phyloP scores from a whole-genome alignment of 2,797 vertebrate species.

The Nyctibius grandis region DNA sequence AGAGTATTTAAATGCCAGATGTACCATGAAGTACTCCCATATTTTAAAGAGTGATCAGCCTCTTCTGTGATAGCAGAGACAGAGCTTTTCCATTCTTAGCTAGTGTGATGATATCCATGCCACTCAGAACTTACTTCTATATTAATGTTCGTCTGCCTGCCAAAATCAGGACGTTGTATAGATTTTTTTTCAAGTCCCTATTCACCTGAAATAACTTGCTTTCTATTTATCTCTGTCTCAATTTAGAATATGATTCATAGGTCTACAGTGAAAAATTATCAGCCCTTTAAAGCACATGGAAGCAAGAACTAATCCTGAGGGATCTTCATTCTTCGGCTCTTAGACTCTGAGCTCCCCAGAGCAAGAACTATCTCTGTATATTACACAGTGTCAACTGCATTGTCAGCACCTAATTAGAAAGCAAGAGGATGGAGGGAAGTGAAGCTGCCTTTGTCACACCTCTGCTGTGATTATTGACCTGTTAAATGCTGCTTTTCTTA shows the following conservation, averaged over 20 bases:
- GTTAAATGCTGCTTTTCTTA: not conserved
- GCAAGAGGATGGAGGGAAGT: not conserved
- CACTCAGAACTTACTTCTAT: slow-evolving; percentile 40
- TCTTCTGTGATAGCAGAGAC: slow-evolving; percentile 24
- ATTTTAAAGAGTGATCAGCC: slow-evolving; percentile 45
- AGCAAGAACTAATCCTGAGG: not conserved
- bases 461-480: not conserved
- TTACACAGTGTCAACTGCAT: not conserved
- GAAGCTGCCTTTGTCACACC: not conserved
- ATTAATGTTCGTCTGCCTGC: slow-evolving; percentile 49
- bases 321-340: not conserved
- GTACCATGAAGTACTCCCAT: slow-evolving; percentile 1
- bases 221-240: slow-evolving; percentile 54
- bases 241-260: slow-evolving; percentile 46
- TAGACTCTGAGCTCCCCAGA: not conserved
- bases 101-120: slow-evolving; percentile 16
- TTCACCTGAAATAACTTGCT: slow-evolving; percentile 61
- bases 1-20: slow-evolving; percentile 34
- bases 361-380: not conserved
- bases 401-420: slow-evolving; percentile 37
- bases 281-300: not conserved
- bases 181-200: slow-evolving; percentile 7
- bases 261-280: slow-evolving; percentile 39
- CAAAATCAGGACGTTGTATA: not conserved
- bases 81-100: slow-evolving; percentile 57